These are phyloP conservation scores for Amphipyra berbera DNA, from an alignment of 2,888 invertebrate species.

Conservation along the genomic window DNA sequence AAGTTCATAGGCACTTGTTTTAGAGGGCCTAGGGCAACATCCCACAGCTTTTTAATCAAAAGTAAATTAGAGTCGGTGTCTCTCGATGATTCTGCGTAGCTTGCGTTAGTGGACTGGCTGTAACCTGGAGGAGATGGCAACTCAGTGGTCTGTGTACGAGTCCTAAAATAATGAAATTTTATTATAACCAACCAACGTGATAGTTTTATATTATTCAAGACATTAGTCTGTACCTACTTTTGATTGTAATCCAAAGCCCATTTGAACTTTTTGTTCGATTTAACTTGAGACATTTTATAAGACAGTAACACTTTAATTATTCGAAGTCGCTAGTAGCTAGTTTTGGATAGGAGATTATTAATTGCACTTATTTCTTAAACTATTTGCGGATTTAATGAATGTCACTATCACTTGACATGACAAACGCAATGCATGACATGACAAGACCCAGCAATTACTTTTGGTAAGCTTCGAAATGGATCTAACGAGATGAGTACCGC, in stretches of 20 bases:
- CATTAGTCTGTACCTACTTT: conserved; percentile 79
- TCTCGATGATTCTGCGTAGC: conserved; percentile 94
- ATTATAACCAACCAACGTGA: neutral
- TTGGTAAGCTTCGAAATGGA: too few relatives aligned
- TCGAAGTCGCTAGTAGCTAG: neutral
- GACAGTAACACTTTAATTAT: conserved; percentile 6
- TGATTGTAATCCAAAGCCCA: conserved; percentile 91
- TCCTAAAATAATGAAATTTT: conserved; percentile 65
- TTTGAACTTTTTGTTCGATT: conserved; percentile 89
- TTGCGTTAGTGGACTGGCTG: conserved; percentile 92
- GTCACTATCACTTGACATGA: too few relatives aligned
- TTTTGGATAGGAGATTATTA: conserved; percentile 3
- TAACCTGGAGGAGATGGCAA: conserved; percentile 96
- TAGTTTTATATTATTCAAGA: neutral
- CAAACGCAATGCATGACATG: too few relatives aligned
- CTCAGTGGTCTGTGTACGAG: conserved; percentile 81
- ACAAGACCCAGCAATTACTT: too few relatives aligned
- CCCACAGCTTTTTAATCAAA: conserved; percentile 98
- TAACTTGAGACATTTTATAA: conserved; percentile 78
- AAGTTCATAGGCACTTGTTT: conserved; percentile 99
- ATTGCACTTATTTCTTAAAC: neutral
- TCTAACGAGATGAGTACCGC: too few relatives aligned
- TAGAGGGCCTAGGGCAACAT: conserved; percentile 97
- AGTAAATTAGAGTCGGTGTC: conserved; percentile 95
- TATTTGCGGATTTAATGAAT: too few relatives aligned